Percentiles rank a stretch among this genome's conserved stretches.
These are phyloP conservation scores for Neelides folsomi DNA, from an alignment of 2,888 invertebrate genomes.

Conservation along the genomic window DNA sequence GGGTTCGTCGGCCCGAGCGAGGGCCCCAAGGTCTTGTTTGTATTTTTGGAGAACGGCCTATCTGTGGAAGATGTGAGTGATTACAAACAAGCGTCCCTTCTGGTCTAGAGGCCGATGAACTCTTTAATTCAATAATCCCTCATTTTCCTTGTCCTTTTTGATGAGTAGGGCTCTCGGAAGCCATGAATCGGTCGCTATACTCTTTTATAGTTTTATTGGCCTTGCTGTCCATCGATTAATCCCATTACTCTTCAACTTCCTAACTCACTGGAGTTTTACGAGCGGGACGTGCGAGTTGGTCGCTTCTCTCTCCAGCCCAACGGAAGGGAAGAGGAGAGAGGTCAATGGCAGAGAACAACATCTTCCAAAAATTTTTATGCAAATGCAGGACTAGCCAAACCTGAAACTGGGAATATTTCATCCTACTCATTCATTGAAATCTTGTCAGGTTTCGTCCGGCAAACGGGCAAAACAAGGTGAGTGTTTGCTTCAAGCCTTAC, in stretches of 20 bases:
- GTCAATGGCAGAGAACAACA: slow-evolving; percentile 30
- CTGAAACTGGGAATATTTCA: slow-evolving; percentile 26
- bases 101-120: too few species aligned
- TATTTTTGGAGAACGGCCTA: not conserved
- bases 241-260: too few species aligned
- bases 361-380: slow-evolving; percentile 31
- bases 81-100: too few species aligned
- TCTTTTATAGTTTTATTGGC: too few species aligned
- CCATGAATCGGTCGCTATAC: too few species aligned
- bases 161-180: too few species aligned
- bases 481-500: not conserved
- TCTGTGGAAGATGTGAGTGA: too few species aligned
- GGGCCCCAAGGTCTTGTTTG: slow-evolving; percentile 10
- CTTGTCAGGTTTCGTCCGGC: not conserved
- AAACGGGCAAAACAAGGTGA: not conserved
- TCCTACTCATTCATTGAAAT: slow-evolving; percentile 11
- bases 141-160: too few species aligned
- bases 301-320: slow-evolving; percentile 4
- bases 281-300: too few species aligned
- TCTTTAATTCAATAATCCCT: too few species aligned
- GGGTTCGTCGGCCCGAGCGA: slow-evolving; percentile 9
- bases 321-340: slow-evolving; percentile 19
- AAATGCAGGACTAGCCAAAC: slow-evolving; percentile 33
- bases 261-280: too few species aligned
- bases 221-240: too few species aligned